These are phyloP conservation scores for Saccostrea echinata DNA, from an alignment of 1,140 invertebrate genomes.

Conservation along the genomic window DNA sequence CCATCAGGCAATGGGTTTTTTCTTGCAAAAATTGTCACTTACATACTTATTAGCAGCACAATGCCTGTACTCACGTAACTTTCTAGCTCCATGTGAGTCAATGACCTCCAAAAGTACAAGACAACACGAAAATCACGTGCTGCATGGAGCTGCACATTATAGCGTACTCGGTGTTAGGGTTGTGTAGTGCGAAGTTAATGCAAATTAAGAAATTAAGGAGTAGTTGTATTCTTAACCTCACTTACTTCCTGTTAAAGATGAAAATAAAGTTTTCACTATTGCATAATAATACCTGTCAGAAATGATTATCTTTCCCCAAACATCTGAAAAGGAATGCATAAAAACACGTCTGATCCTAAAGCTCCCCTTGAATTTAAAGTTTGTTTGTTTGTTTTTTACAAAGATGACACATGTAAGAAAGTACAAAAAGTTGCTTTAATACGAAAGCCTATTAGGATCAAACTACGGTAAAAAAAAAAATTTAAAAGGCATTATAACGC, in stretches of 20 bases:
- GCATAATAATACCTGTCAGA: not conserved
- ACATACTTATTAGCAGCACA: too few species aligned
- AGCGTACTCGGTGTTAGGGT: not conserved
- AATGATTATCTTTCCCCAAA: too few species aligned
- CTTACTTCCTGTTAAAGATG: not conserved
- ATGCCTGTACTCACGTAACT: not conserved
- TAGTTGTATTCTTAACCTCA: not conserved
- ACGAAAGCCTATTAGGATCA: too few species aligned
- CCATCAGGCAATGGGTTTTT: too few species aligned
- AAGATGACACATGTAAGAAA: too few species aligned
- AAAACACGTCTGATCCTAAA: not conserved
- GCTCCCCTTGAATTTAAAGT: not conserved
- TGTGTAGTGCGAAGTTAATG: conserved; percentile 13
- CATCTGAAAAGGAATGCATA: too few species aligned
- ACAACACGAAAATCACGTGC: not conserved
- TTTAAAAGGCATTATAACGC: too few species aligned
- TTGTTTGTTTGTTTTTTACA: too few species aligned
- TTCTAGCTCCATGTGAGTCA: not conserved
- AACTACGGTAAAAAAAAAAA: too few species aligned
- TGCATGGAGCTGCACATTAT: not conserved
- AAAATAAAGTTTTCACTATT: not conserved
- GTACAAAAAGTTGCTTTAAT: too few species aligned
- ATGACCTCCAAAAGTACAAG: not conserved
- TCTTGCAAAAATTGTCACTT: too few species aligned
- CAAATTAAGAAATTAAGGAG: not conserved